Evolutionary conservation across 2,888 invertebrate species (phyloP), one percentile per base, ranked within the genome.

Genomic region (Cyclophora albipunctata): DNA sequence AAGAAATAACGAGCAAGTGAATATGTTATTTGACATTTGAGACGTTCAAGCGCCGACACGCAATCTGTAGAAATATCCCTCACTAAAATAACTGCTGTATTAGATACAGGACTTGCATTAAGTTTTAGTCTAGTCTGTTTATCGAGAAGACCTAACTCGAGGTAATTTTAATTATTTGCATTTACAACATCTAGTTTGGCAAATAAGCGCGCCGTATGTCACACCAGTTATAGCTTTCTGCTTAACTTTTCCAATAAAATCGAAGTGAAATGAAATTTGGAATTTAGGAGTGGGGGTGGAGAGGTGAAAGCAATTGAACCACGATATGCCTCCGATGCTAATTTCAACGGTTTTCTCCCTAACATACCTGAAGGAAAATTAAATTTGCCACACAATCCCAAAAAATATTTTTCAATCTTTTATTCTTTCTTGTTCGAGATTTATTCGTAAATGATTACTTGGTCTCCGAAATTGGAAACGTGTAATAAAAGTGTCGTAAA

Each of bases 201-300:
- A 51, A 61, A 52, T 59, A 45, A 7, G 5, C 3, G 4, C 46
- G 37, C 72, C 34, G 60, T 78, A 54, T 69, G 66, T 64, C 49
- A 42, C 62, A 42, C 51, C 59, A 66, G 70, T 75, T 77, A 76
- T 69, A 66, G 67, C 63, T 67, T 20, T 73, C 79, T 78, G 72
- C 80, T 80, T 76, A 85, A 85, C 81, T 86, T 85, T 84, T 77
- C 78, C 79, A 85, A 85, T 85, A 85, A 85, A 85, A 85, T 82
- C 73, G 75, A 78, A 78, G 75, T 73, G 74, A 83, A 83, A 83
- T 78, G 81, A 81, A 84, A 84, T 81, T 83, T 75, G 73, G 73
- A 82, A 81, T 78, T 80, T 78, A 74, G 73, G 69, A 75, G 72
- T 62, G 59, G 59, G 60, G 52, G 63, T 53, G 51, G 60, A 67